Conservation (phyloP, 2,797 vertebrate genomes). For the Enteromius trimaculatus region DNA sequence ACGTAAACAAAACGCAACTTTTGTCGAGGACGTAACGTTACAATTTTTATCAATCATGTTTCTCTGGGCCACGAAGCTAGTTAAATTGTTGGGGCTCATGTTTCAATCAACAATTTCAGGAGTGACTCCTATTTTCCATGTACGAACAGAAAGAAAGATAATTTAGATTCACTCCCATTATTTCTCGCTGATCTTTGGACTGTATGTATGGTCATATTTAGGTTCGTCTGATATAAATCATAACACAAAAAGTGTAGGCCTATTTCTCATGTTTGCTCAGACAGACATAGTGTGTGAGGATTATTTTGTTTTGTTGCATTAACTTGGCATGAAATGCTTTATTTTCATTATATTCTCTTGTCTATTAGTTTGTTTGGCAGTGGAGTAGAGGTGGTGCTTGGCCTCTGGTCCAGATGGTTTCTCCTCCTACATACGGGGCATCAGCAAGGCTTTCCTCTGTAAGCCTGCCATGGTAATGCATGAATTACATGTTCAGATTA, state of each 20-base stretch:
- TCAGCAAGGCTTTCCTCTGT: not conserved
- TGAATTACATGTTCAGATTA: constrained; percentile 4
- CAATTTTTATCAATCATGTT: too few species aligned
- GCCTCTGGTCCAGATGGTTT: constrained; percentile 59
- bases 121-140: not conserved
- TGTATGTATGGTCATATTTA: not conserved
- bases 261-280: not conserved
- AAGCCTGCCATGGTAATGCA: not conserved
- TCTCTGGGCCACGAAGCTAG: not conserved
- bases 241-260: not conserved
- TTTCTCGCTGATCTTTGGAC: not conserved
- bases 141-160: not conserved
- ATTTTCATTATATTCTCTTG: constrained; percentile 46
- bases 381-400: constrained; percentile 55
- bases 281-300: not conserved
- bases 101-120: not conserved
- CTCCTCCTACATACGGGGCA: not conserved
- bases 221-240: not conserved
- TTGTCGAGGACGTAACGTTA: not conserved
- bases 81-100: not conserved
- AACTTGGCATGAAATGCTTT: constrained; percentile 14
- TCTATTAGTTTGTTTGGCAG: constrained; percentile 47
- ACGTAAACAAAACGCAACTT: not conserved
- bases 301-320: constrained; percentile 13
- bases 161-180: not conserved